A percentile compares a stretch with the other conserved stretches of the same genome.
Conservation (phyloP, 2,797 vertebrate genomes). For the Oreortyx pictus region DNA sequence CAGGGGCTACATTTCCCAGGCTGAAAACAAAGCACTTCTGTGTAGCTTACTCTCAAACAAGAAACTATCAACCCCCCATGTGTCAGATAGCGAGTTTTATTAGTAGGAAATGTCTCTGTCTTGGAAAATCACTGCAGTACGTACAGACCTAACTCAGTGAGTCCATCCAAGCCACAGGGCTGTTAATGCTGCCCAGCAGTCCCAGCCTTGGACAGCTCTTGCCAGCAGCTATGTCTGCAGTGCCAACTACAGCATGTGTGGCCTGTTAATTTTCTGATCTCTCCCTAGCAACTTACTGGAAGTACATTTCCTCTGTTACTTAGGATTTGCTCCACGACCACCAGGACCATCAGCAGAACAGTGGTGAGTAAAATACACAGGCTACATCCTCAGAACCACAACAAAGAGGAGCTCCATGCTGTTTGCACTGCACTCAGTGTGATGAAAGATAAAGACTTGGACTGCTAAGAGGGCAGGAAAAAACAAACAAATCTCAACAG, state of each 20-base stretch:
- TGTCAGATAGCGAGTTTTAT: constrained; percentile 42
- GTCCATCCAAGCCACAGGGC: rapidly evolving
- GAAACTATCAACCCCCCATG: neutral
- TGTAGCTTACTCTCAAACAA: neutral
- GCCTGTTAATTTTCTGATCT: neutral
- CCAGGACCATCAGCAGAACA: neutral
- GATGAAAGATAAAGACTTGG: neutral
- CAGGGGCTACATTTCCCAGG: neutral
- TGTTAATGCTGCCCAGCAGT: neutral
- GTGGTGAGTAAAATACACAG: neutral
- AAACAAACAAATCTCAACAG: neutral
- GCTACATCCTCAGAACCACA: neutral
- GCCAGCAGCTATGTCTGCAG: constrained; percentile 2
- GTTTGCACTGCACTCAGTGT: neutral
- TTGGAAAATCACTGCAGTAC: constrained; percentile 8
- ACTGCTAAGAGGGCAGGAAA: neutral
- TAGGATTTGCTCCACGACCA: neutral
- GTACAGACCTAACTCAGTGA: neutral
- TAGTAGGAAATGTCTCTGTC: neutral
- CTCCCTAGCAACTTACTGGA: neutral
- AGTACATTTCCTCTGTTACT: neutral
- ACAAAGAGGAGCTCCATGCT: neutral
- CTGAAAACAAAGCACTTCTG: neutral
- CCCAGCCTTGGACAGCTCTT: neutral
- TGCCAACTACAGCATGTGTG: neutral